phyloP scores from a whole-genome alignment of 53 echinoderm and acorn worm species.

The Holothuria scabra region DNA sequence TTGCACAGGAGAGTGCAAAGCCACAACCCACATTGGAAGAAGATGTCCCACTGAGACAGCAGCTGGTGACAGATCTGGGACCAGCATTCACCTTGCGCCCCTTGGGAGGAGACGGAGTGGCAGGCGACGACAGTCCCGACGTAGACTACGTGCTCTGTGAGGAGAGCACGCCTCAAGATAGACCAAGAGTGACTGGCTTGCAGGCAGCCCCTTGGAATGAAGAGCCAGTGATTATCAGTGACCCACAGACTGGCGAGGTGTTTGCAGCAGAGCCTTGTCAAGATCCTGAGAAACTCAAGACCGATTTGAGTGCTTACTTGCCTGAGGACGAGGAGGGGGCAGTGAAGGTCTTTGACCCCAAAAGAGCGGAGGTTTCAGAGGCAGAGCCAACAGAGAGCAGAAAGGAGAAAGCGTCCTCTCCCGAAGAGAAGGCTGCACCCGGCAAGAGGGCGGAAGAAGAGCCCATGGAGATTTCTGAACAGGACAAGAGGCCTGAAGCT shows the following conservation, averaged over 20 bases:
- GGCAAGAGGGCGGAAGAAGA: not conserved
- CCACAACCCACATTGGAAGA: slow-evolving; percentile 4
- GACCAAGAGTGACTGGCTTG: slow-evolving; percentile 55
- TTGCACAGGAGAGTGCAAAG: slow-evolving; percentile 24
- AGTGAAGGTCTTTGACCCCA: slow-evolving; percentile 72
- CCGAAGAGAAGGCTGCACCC: slow-evolving; percentile 13
- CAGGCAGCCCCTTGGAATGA: slow-evolving; percentile 30
- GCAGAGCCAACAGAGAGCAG: slow-evolving; percentile 35
- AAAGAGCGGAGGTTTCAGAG: slow-evolving; percentile 31
- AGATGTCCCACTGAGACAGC: slow-evolving; percentile 55
- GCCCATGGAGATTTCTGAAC: slow-evolving; percentile 18
- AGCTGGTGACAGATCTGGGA: slow-evolving; percentile 77
- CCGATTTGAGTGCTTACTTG: slow-evolving; percentile 61
- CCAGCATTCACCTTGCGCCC: slow-evolving; percentile 77
- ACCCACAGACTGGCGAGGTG: slow-evolving; percentile 52
- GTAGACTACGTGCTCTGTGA: slow-evolving; percentile 52
- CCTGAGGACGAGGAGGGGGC: slow-evolving; percentile 54
- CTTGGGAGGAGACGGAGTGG: slow-evolving; percentile 43
- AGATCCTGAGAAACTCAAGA: slow-evolving; percentile 61
- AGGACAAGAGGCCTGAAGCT: slow-evolving; percentile 11
- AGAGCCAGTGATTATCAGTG: slow-evolving; percentile 52
- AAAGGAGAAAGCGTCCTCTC: slow-evolving; percentile 45
- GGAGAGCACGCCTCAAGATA: slow-evolving; percentile 2
- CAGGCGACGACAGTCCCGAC: slow-evolving; percentile 52
- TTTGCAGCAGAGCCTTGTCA: slow-evolving; percentile 61